Conservation (phyloP, 2,888 invertebrate genomes). For the Parnassius mnemosyne region DNA sequence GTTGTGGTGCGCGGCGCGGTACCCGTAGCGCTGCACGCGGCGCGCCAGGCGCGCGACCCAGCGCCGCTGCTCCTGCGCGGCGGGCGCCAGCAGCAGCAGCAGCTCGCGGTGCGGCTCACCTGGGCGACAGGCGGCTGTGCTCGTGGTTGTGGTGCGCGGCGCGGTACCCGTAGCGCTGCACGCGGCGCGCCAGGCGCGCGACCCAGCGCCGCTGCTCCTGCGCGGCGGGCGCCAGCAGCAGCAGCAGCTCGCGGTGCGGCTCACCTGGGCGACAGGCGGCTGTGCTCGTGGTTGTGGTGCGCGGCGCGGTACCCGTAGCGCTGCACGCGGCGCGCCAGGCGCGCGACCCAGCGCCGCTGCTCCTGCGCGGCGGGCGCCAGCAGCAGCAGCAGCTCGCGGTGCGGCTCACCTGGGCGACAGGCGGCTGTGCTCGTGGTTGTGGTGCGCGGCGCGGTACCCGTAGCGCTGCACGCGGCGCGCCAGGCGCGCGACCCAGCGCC, state of each 20-base stretch:
- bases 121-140: background rate
- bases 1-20: slow-evolving; percentile 56
- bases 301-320: too few species aligned
- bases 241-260: too few species aligned
- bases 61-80: background rate
- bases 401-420: too few species aligned
- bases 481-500: background rate
- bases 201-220: slow-evolving; percentile 97
- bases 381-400: too few species aligned
- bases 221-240: slow-evolving; percentile 82
- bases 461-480: too few species aligned
- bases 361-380: too few species aligned
- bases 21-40: slow-evolving; percentile 78
- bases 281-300: too few species aligned
- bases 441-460: too few species aligned
- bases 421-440: too few species aligned
- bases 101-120: background rate
- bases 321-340: too few species aligned
- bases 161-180: slow-evolving; percentile 96
- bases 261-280: too few species aligned
- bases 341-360: too few species aligned
- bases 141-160: slow-evolving; percentile 67
- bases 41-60: background rate
- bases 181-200: slow-evolving; percentile 92
- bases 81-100: background rate